Conservation (phyloP, 2,797 vertebrate species). For the Gymnocypris eckloni region DNA sequence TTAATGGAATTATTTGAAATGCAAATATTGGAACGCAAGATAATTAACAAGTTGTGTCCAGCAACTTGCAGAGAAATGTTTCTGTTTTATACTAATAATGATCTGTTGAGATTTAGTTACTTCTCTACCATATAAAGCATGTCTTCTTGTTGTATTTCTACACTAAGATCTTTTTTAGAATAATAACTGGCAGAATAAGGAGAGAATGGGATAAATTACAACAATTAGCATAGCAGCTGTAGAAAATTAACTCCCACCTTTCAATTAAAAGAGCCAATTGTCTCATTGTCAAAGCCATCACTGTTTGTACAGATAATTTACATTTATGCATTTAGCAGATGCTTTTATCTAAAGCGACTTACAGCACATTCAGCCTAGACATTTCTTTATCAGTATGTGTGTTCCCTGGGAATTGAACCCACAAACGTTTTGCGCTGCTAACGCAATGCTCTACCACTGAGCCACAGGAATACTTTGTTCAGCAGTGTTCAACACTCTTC, state of each 20-base stretch:
- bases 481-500: not conserved
- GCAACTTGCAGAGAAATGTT: not conserved
- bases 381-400: no score
- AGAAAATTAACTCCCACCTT: conserved; percentile 5
- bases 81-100: not conserved
- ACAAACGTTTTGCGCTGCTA: no score
- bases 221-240: not conserved
- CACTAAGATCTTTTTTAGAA: not conserved
- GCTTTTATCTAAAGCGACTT: no score
- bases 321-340: no score
- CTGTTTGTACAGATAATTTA: not conserved
- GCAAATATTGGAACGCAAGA: conserved; percentile 33
- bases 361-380: no score
- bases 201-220: not conserved
- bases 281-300: not conserved
- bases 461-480: no score
- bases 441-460: no score
- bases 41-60: conserved; percentile 24
- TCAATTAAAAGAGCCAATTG: not conserved
- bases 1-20: conserved; percentile 40
- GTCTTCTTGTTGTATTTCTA: not conserved
- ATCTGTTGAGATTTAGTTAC: conserved; percentile 8
- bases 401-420: no score
- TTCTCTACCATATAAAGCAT: not conserved
- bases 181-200: not conserved